These are phyloP conservation scores for Eurosta solidaginis DNA, from an alignment of 1,140 invertebrate species.

Conservation along the genomic window DNA sequence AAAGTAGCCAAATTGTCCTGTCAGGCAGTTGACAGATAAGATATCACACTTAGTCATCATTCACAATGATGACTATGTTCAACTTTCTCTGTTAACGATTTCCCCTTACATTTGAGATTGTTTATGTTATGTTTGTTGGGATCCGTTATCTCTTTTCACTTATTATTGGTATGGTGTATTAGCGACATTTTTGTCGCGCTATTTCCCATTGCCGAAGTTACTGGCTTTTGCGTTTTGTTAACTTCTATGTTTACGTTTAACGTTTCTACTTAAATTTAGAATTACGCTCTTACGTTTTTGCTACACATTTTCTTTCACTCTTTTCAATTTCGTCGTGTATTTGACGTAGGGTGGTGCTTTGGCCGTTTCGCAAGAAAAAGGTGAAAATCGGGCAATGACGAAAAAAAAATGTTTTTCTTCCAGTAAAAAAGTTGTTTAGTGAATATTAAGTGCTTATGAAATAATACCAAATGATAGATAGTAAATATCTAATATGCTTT, in stretches of 20 bases:
- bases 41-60: no score
- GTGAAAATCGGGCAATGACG: slow-evolving; percentile 11
- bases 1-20: no score
- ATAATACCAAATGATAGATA: no score
- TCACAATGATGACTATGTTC: no score
- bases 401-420: neutral
- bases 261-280: neutral
- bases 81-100: no score
- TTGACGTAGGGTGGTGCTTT: slow-evolving; percentile 30
- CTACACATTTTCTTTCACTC: no score
- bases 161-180: slow-evolving; percentile 5
- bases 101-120: no score
- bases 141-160: neutral
- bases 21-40: no score
- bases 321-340: slow-evolving; percentile 17
- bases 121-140: no score
- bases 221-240: neutral
- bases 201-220: neutral
- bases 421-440: neutral
- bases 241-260: neutral
- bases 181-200: neutral
- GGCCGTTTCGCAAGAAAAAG: neutral
- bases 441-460: neutral
- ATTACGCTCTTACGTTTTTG: neutral
- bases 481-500: no score